A percentile compares a stretch with the other conserved stretches of the same genome.
phyloP scores from a whole-genome alignment of 2,888 invertebrate species.

The Troides oblongomaculatus region DNA sequence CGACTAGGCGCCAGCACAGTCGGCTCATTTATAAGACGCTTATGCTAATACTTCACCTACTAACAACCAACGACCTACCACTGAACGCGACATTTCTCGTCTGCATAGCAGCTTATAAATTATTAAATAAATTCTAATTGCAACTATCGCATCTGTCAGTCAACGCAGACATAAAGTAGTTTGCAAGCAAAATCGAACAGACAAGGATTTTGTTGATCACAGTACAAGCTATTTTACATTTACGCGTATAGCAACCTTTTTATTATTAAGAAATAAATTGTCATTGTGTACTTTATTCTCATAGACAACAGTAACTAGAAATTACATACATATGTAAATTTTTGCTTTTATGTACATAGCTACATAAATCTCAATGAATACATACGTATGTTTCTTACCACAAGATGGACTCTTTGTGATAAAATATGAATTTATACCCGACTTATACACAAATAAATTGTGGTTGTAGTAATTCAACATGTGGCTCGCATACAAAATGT shows the following conservation, averaged over 20 bases:
- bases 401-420: slow-evolving; percentile 40
- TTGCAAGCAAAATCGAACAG: background rate
- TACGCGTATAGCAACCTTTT: too few species aligned
- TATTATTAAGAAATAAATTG: too few species aligned
- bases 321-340: too few species aligned
- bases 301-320: too few species aligned
- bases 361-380: too few species aligned
- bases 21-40: slow-evolving; percentile 68
- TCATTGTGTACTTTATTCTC: too few species aligned
- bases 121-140: slow-evolving; percentile 68
- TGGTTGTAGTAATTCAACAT: slow-evolving; percentile 51
- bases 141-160: slow-evolving; percentile 63
- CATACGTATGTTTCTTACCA: slow-evolving; percentile 32
- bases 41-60: slow-evolving; percentile 65
- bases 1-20: slow-evolving; percentile 67
- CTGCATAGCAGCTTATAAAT: slow-evolving; percentile 62
- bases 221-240: too few species aligned
- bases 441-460: slow-evolving; percentile 41
- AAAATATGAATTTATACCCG: slow-evolving; percentile 42
- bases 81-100: slow-evolving; percentile 56
- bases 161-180: slow-evolving; percentile 37
- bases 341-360: too few species aligned
- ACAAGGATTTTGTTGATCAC: background rate
- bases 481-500: slow-evolving; percentile 66
- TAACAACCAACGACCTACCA: slow-evolving; percentile 46